These are phyloP conservation scores for Tethya wilhelma DNA, from an alignment of 37 sponge, comb jelly and placozoan species.

Conservation along the genomic window DNA sequence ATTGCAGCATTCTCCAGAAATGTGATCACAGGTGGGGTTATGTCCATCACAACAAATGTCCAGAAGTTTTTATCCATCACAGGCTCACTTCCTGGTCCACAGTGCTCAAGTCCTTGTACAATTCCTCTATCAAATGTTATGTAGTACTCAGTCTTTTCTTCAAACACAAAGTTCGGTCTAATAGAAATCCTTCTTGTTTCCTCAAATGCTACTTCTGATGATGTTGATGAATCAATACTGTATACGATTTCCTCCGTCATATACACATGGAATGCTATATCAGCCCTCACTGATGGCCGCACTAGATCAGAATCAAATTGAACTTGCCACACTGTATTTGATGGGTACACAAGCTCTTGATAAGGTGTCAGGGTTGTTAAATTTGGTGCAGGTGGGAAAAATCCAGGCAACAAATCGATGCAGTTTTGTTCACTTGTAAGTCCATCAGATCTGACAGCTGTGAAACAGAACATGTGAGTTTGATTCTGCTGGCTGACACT, in stretches of 20 bases:
- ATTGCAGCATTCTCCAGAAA: constrained; percentile 11
- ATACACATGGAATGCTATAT: constrained; percentile 1
- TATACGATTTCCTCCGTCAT: constrained; percentile 1
- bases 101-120: constrained; percentile 21
- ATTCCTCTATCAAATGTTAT: constrained; percentile 36
- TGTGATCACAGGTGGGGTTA: constrained; percentile 26
- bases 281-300: constrained; percentile 17
- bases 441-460: constrained; percentile 29
- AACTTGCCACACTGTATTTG: constrained; percentile 30
- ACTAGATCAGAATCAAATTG: constrained; percentile 18
- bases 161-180: constrained; percentile 10
- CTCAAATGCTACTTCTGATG: constrained; percentile 31
- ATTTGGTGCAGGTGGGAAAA: constrained; percentile 13
- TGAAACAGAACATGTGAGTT: constrained; percentile 23
- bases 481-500: constrained; percentile 13
- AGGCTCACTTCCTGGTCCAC: constrained; percentile 47
- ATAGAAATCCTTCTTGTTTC: constrained; percentile 12
- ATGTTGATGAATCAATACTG: constrained; percentile 23
- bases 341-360: constrained; percentile 18
- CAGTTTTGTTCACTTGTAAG: constrained; percentile 27
- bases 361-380: constrained; percentile 2
- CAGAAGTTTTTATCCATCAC: constrained; percentile 21
- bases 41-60: constrained; percentile 36
- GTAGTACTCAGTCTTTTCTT: constrained; percentile 20
- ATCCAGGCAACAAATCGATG: constrained; percentile 20